A percentile compares a stretch with the other conserved stretches of the same genome.
Evolutionary conservation across 2,113 vertebrate genomes (phyloP).

Genomic region (Setophaga petechia): DNA sequence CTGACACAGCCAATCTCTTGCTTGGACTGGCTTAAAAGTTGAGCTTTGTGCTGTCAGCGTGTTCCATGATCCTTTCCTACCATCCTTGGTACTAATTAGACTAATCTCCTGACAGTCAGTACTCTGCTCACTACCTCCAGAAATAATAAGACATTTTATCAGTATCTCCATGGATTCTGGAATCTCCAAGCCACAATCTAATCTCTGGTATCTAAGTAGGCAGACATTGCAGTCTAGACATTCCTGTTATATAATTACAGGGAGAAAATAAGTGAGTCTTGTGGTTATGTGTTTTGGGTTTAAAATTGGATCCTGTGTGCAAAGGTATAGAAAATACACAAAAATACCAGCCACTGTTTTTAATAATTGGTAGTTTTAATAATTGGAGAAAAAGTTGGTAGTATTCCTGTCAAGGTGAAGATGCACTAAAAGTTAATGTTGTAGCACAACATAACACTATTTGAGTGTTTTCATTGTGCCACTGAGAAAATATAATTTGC

Average conservation of each 20-base stretch:
- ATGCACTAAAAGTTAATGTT: neutral
- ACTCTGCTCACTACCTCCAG: neutral
- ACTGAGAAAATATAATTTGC: neutral
- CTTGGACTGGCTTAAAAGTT: neutral
- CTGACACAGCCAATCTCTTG: accelerated
- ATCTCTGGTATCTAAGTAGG: neutral
- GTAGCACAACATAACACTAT: neutral
- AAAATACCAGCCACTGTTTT: neutral
- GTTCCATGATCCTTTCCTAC: neutral
- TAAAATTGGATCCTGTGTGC: neutral
- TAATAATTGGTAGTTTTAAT: neutral
- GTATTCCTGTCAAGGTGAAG: neutral
- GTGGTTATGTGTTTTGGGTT: neutral
- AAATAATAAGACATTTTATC: neutral
- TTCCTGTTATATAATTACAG: too few species aligned
- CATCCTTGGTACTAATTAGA: neutral
- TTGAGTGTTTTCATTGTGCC: neutral
- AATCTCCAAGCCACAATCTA: neutral
- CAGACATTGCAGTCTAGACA: accelerated
- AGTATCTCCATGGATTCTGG: neutral
- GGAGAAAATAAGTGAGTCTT: neutral
- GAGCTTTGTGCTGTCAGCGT: neutral
- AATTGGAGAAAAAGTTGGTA: neutral
- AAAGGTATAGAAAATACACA: neutral
- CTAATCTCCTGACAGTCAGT: neutral